Evolutionary conservation across 2,113 vertebrate species (phyloP).

Genomic region (Aythya baeri): DNA sequence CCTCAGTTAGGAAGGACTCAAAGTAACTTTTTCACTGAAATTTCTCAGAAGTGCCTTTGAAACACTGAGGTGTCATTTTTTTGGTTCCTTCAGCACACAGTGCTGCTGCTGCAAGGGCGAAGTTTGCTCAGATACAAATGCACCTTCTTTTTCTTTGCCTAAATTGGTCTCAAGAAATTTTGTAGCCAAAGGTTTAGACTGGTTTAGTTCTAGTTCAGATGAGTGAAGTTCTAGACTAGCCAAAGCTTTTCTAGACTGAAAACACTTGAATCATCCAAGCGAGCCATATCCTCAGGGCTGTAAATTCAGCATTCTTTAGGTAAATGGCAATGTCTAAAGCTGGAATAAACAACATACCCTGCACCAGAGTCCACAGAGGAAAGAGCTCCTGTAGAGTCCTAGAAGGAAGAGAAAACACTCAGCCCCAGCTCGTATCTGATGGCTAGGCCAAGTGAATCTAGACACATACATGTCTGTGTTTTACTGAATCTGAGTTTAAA

Average conservation of each 20-base stretch:
- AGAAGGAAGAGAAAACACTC: background rate
- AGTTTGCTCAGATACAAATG: background rate
- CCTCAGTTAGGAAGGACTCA: background rate
- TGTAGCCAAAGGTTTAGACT: background rate
- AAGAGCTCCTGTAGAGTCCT: slow-evolving; percentile 68
- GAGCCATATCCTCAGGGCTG: background rate
- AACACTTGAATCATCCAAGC: background rate
- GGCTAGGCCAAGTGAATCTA: background rate
- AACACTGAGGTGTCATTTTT: background rate
- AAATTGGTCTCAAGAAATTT: background rate
- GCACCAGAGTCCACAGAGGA: background rate
- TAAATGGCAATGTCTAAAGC: background rate
- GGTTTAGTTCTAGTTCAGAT: background rate
- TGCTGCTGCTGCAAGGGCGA: background rate
- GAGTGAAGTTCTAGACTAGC: background rate
- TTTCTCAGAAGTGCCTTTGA: background rate
- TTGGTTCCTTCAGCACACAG: background rate
- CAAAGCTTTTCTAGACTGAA: background rate
- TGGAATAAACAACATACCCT: background rate
- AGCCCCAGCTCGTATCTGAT: background rate
- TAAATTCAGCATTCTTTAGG: background rate
- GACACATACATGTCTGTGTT: background rate
- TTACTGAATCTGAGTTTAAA: slow-evolving; percentile 46
- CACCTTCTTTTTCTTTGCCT: background rate
- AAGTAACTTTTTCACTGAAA: background rate